phyloP scores from a whole-genome alignment of 2,797 vertebrate genomes.

The Notolepis coatsorum region DNA sequence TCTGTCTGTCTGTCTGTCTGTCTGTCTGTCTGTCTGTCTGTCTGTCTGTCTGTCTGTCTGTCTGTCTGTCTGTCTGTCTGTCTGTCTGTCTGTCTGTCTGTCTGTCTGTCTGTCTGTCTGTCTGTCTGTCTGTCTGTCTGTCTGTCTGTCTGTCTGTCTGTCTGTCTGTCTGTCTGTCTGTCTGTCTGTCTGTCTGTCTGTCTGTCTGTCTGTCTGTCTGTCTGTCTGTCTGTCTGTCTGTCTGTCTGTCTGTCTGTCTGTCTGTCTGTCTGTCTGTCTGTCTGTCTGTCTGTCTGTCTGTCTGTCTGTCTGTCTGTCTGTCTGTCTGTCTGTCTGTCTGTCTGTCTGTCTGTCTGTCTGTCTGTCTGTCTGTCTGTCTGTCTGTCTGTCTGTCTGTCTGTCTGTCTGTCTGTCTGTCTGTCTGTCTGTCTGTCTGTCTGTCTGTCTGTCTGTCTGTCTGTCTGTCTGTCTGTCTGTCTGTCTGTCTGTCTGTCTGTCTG shows the following conservation, averaged over 20 bases:
- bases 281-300: neutral
- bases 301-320: neutral
- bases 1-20: neutral
- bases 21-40: neutral
- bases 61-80: neutral
- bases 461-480: neutral
- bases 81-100: neutral
- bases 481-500: neutral
- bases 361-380: neutral
- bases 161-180: neutral
- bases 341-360: neutral
- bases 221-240: neutral
- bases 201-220: neutral
- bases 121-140: neutral
- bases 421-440: neutral
- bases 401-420: neutral
- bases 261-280: neutral
- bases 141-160: neutral
- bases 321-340: neutral
- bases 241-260: neutral
- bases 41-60: neutral
- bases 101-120: neutral
- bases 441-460: neutral
- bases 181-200: neutral
- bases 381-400: neutral